These are phyloP conservation scores for Cylloceria caligata DNA, from an alignment of 2,888 invertebrate genomes.

Conservation along the genomic window DNA sequence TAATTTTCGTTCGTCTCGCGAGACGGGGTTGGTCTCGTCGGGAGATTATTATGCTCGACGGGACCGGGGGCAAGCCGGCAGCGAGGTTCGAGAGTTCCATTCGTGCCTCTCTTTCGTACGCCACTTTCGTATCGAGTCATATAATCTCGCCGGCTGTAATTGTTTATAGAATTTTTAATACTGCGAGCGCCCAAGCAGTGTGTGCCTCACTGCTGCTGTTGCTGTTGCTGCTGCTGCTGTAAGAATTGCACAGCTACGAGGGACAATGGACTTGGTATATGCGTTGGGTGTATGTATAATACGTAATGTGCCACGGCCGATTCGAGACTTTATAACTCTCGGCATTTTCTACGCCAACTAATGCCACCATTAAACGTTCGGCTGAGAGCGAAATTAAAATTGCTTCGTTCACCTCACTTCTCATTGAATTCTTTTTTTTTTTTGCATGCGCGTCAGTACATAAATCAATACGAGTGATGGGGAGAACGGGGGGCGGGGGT, in stretches of 20 bases:
- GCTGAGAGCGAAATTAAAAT: slow-evolving; percentile 61
- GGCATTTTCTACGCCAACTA: slow-evolving; percentile 75
- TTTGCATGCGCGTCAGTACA: neutral
- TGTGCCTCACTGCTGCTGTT: slow-evolving; percentile 22
- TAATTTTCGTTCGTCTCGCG: slow-evolving; percentile 63
- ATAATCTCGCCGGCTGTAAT: slow-evolving; percentile 68
- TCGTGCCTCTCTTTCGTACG: slow-evolving; percentile 64
- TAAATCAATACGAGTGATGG: neutral
- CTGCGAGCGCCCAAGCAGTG: slow-evolving; percentile 25
- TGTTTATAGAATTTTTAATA: slow-evolving; percentile 67
- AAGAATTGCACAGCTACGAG: slow-evolving; percentile 40
- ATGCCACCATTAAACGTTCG: slow-evolving; percentile 71
- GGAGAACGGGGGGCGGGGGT: no score
- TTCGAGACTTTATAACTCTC: slow-evolving; percentile 73
- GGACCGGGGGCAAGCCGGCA: slow-evolving; percentile 55
- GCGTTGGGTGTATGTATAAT: slow-evolving; percentile 39
- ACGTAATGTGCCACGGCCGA: slow-evolving; percentile 51
- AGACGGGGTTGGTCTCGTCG: slow-evolving; percentile 60
- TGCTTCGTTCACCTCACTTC: slow-evolving; percentile 49
- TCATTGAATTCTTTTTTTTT: slow-evolving; percentile 29
- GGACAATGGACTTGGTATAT: slow-evolving; percentile 41
- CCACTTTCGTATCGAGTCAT: slow-evolving; percentile 67
- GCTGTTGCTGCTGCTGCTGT: slow-evolving; percentile 16
- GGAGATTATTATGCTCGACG: slow-evolving; percentile 66
- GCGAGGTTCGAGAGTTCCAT: slow-evolving; percentile 69